phyloP scores from a whole-genome alignment of 2,797 vertebrate genomes.

The Lindbergichthys nudifrons region DNA sequence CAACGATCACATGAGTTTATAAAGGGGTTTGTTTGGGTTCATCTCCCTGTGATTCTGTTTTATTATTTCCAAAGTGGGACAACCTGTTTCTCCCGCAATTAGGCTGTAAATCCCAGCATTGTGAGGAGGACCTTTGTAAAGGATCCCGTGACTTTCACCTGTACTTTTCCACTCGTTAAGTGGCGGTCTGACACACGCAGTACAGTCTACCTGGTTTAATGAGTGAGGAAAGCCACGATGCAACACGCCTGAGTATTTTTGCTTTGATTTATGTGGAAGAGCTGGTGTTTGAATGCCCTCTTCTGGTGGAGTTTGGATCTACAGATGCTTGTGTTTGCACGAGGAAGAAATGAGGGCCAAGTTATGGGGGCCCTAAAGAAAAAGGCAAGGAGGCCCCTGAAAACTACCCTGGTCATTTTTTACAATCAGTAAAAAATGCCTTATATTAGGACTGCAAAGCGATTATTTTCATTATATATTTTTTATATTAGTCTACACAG shows the following conservation, averaged over 20 bases:
- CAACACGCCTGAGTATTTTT: constrained; percentile 31
- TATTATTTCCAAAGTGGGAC: constrained; percentile 48
- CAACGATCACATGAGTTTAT: too few relatives aligned
- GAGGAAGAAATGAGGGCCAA: background rate
- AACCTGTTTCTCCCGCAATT: constrained; percentile 59
- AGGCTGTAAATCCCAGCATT: constrained; percentile 19
- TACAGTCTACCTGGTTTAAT: background rate
- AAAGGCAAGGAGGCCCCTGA: too few relatives aligned
- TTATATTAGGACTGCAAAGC: background rate
- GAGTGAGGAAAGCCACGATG: constrained; percentile 17
- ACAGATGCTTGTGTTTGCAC: constrained; percentile 4
- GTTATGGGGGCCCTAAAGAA: background rate
- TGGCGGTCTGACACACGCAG: constrained; percentile 2
- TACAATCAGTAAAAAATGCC: background rate
- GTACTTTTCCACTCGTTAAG: constrained; percentile 64
- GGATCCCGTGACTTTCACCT: constrained; percentile 38
- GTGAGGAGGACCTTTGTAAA: constrained; percentile 13
- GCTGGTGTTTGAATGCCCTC: constrained; percentile 70
- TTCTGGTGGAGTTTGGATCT: constrained; percentile 67
- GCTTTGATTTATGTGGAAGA: constrained; percentile 14
- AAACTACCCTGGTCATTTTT: background rate
- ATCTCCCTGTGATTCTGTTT: constrained; percentile 21
- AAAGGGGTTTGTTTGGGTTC: constrained; percentile 1
- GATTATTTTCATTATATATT: too few relatives aligned
- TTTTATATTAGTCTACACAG: too few relatives aligned